Percentiles rank a stretch among this genome's conserved stretches.
These are phyloP conservation scores for Cyprinodon tularosa DNA, from an alignment of 2,113 vertebrate species.

Conservation along the genomic window DNA sequence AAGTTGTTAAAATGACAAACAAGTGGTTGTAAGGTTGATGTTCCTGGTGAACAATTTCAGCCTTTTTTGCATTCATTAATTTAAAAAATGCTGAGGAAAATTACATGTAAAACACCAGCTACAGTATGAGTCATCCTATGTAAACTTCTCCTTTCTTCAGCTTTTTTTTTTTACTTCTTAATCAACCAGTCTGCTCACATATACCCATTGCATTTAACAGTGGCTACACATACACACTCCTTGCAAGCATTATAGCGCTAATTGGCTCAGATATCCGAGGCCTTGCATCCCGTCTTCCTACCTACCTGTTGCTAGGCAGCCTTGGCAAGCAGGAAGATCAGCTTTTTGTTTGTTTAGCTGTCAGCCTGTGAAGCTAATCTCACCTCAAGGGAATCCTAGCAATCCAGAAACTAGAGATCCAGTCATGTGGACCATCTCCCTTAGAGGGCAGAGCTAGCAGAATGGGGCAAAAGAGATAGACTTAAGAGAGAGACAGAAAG, in stretches of 20 bases:
- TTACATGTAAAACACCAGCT: slow-evolving; percentile 4
- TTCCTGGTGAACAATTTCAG: neutral
- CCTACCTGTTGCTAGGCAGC: slow-evolving; percentile 80
- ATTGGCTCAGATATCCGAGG: slow-evolving; percentile 32
- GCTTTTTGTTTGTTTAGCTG: slow-evolving; percentile 73
- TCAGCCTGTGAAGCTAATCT: slow-evolving; percentile 68
- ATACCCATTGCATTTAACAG: slow-evolving; percentile 27
- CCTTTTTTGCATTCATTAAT: slow-evolving; percentile 3
- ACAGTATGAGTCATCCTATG: slow-evolving; percentile 3
- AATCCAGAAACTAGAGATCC: slow-evolving; percentile 64
- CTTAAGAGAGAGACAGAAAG: slow-evolving; percentile 30
- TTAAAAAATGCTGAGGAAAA: slow-evolving; percentile 1
- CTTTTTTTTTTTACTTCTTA: slow-evolving; percentile 1
- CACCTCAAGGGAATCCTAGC: slow-evolving; percentile 56
- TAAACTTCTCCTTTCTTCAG: neutral
- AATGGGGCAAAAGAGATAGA: slow-evolving; percentile 21
- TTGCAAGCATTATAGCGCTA: slow-evolving; percentile 49
- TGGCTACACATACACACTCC: slow-evolving; percentile 22
- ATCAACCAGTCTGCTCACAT: slow-evolving; percentile 27
- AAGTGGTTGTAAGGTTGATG: neutral
- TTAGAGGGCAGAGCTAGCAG: slow-evolving; percentile 40
- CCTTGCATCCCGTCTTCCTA: slow-evolving; percentile 38
- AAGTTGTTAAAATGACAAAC: neutral
- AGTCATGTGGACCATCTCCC: slow-evolving; percentile 56
- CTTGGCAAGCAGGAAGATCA: slow-evolving; percentile 50